Base-by-base conservation (phyloP, 2,888 invertebrate species). In the Sabellastarte sp. region DNA sequence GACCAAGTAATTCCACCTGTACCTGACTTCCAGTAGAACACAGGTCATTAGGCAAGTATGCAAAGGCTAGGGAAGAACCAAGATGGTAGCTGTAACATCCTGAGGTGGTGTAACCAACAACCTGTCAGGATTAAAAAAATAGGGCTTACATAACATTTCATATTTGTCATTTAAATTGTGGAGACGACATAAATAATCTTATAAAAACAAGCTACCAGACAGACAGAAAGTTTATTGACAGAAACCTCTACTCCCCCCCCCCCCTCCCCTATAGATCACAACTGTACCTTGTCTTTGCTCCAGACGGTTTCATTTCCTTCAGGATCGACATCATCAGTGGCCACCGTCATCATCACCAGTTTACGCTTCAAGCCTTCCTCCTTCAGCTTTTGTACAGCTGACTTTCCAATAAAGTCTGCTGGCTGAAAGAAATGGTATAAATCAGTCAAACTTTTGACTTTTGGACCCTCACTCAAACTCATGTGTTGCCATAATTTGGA, bases 31-130 rank as follows among this genome's bases (percentile, higher is more conserved):
- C 76, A 20, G 78, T 73, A 10, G 66, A 60, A 3, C 75, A 63
- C 24, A 80, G 67, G 5, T 72, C 67, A 10, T 66, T 58, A 33
- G 84, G 83, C n/a, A 86, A 61, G 74, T 84, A 86, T 3, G 83
- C 85, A 68, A 85, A 82, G n/a, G 84, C 84, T 20, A 86, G 70
- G 30, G 82, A 77, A 50, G 77, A 70, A 32, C 77, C 73, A 10
- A 83, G 76, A 31, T 78, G 74, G 63, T 78, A 80, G 50, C 84
- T 81, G 73, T 75, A 85, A 51, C 78, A 74, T 2, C 85, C 86
- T 2, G 85, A 85, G 1, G 85, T 86, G 15, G 84, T 82, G 70
- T 82, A 80, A 2, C 86, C 86, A 57, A 86, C 80, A 50, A 83
- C 77, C 84, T 84, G 67, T n/a, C 67, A 30, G 4, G 28, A 57